Base-by-base conservation (phyloP, 2,888 invertebrate genomes). In the Brachylomia viminalis region DNA sequence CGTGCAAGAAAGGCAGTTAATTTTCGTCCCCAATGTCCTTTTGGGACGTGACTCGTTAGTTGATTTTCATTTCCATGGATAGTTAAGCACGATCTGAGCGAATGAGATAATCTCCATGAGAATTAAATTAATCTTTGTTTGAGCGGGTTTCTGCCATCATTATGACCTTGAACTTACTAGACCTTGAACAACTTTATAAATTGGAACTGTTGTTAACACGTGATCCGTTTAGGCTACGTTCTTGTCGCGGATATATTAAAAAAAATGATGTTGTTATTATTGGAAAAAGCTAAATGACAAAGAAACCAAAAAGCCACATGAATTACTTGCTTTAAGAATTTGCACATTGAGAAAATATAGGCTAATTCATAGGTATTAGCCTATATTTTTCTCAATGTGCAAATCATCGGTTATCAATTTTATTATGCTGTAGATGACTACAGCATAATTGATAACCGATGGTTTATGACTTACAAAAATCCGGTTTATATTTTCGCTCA, bases 131-230 rank as follows among this genome's bases (percentile, higher is more conserved):
- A 69, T 64, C 42, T 69, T 75, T 70, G 47, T 68, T 64, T 66
- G 49, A 74, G 77, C 71, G 30, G 23, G 72, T 67, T 77, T 81
- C 59, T 82, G 65, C 42, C 33, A 58, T 59, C 42, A 13, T 61
- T 49, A 72, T 71, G 45, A 64, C 79, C 62, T 75, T 79, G 62
- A 79, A 64, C 56, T 64, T 45, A 66, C 23, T 61, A 80, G 56
- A 75, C 23, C 30, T 80, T 73, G 74, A 56, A 78, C 56, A 59
- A 2, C 10, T 52, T 27, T 64, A 54, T 59, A 65, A 33, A 77
- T 77, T 65, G 38, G 7, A 52, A 64, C 13, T 54, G 23, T 42
- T 54, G 23, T 42, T 56, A 56, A 45, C 66, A 72, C 47, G 65
- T 82, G 65, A n/a, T 65, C 33, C 47, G 23, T 42, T 33, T 42